These are phyloP conservation scores for Mergus octosetaceus DNA, from an alignment of 2,797 vertebrate genomes.

Conservation along the genomic window DNA sequence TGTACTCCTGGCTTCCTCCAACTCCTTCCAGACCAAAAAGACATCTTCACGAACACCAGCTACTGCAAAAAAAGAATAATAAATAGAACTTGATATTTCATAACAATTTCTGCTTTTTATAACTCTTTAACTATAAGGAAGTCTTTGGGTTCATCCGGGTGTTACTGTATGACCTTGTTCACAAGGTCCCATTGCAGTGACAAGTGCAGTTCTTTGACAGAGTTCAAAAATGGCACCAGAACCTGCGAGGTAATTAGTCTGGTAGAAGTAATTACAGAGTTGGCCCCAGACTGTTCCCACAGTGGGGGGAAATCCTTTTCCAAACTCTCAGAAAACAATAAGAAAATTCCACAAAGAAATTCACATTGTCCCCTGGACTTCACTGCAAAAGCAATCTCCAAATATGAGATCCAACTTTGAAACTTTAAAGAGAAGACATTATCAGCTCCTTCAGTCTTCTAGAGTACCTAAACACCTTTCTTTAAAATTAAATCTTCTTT, in stretches of 20 bases:
- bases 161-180: not conserved
- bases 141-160: not conserved
- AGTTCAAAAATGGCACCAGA: not conserved
- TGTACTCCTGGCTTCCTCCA: slow-evolving; percentile 78
- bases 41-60: slow-evolving; percentile 81
- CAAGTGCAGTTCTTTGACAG: not conserved
- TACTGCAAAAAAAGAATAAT: slow-evolving; percentile 61
- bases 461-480: not conserved
- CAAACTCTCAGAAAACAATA: not conserved
- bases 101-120: not conserved
- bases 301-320: not conserved
- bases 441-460: not conserved
- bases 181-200: not conserved
- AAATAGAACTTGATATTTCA: not conserved
- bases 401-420: not conserved
- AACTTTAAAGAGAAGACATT: not conserved
- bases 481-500: not conserved
- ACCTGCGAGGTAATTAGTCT: not conserved
- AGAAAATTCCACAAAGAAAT: not conserved
- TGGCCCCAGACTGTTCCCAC: not conserved
- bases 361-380: not conserved
- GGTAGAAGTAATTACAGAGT: not conserved
- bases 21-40: slow-evolving; percentile 80
- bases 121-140: not conserved
- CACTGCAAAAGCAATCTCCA: not conserved